Evolutionary conservation across 2,797 vertebrate genomes (phyloP).

Genomic region (Hypotaenidia okinawae): DNA sequence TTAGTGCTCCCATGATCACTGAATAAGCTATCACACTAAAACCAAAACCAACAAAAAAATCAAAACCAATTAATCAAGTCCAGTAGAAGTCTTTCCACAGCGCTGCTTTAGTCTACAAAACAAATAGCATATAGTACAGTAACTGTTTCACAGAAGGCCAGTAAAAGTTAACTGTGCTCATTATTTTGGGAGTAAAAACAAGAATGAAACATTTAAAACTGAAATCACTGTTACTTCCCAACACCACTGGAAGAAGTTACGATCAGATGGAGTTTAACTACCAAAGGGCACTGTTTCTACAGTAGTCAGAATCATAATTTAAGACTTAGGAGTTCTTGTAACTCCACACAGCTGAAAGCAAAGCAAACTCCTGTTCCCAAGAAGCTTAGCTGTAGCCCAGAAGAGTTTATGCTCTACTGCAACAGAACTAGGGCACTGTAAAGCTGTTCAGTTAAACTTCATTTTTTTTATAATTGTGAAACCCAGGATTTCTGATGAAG

Average conservation of each 20-base stretch:
- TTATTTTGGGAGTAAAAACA: neutral
- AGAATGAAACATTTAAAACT: neutral
- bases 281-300: neutral
- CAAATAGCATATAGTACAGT: neutral
- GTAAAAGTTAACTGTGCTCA: neutral
- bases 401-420: neutral
- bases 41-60: neutral
- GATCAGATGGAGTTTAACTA: neutral
- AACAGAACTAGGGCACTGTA: neutral
- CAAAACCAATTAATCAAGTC: neutral
- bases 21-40: conserved; percentile 95
- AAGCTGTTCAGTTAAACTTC: neutral
- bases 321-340: neutral
- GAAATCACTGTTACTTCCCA: neutral
- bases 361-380: neutral
- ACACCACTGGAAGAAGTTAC: neutral
- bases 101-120: neutral
- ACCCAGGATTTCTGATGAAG: neutral
- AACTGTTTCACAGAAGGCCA: neutral
- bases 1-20: conserved; percentile 93
- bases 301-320: neutral
- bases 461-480: neutral
- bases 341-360: neutral
- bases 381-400: neutral
- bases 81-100: neutral